Evolutionary conservation across 2,888 invertebrate species (phyloP).

Genomic region (Metallyticus violacea): DNA sequence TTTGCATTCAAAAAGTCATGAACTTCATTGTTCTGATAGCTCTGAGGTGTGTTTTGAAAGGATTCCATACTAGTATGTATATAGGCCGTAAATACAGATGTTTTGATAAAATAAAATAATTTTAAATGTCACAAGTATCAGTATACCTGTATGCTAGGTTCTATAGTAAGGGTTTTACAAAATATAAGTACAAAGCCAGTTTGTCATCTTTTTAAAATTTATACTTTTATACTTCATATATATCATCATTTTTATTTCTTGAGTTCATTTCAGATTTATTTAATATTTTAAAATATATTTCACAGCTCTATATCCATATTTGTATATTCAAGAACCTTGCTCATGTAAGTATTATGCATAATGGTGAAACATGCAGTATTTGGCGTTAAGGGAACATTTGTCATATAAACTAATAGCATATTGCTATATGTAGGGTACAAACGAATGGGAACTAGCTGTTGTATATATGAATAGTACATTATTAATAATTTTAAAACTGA

Average conservation of each 20-base stretch:
- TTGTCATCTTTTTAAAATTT: not conserved
- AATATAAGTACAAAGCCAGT: not conserved
- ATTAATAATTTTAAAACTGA: no score
- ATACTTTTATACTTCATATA: not conserved
- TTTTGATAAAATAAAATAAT: not conserved
- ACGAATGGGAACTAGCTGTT: no score
- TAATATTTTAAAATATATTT: not conserved
- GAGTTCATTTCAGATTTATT: not conserved
- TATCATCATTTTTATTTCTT: not conserved
- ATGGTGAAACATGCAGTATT: not conserved
- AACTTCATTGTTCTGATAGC: not conserved
- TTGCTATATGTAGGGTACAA: no score
- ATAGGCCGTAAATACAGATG: not conserved
- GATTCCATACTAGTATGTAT: not conserved
- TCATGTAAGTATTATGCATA: not conserved
- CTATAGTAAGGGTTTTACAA: not conserved
- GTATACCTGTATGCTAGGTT: no score
- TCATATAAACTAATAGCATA: no score
- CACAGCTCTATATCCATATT: not conserved
- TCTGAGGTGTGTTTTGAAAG: not conserved
- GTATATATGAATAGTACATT: no score
- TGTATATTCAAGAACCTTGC: not conserved
- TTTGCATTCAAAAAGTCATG: slow-evolving; percentile 30
- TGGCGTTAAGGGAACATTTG: not conserved
- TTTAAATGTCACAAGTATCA: not conserved